Evolutionary conservation across 2,113 vertebrate species (phyloP).

Genomic region (Psettodes erumei): DNA sequence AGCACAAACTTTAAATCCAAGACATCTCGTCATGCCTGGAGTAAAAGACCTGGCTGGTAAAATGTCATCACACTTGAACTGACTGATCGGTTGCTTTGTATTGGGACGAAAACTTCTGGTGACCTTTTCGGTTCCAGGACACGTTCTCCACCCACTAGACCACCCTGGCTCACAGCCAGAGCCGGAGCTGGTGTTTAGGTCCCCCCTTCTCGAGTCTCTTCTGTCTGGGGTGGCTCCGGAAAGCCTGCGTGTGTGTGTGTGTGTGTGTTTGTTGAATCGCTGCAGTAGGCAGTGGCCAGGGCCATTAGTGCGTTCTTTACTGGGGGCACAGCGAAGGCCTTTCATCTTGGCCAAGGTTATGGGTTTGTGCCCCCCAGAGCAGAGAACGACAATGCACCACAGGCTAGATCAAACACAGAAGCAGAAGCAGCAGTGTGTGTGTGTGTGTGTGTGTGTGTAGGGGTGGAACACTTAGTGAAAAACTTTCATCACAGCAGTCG

Average conservation of each 20-base stretch:
- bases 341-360: slow-evolving; percentile 79
- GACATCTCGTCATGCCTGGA: no score
- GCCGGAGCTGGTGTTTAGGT: slow-evolving; percentile 26
- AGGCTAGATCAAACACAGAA: slow-evolving; percentile 68
- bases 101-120: slow-evolving; percentile 26
- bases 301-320: slow-evolving; percentile 71
- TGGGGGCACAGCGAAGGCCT: slow-evolving; percentile 64
- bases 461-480: slow-evolving; percentile 46
- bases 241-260: slow-evolving; percentile 67
- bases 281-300: slow-evolving; percentile 61
- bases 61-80: neutral
- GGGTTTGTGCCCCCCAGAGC: slow-evolving; percentile 67
- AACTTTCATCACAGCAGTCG: slow-evolving; percentile 66
- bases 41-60: neutral
- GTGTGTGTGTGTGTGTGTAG: slow-evolving; percentile 2
- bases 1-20: no score
- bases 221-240: slow-evolving; percentile 63
- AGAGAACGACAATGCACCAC: slow-evolving; percentile 62
- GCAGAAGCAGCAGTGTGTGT: slow-evolving; percentile 20
- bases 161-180: slow-evolving; percentile 45
- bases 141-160: slow-evolving; percentile 21
- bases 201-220: slow-evolving; percentile 21
- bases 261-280: slow-evolving; percentile 66
- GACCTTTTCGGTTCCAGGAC: slow-evolving; percentile 39
- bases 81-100: neutral